A percentile compares a stretch with the other conserved stretches of the same genome.
Evolutionary conservation across 92 coral and sea anemone genomes (phyloP).

Genomic region (Epizoanthus scotinus): DNA sequence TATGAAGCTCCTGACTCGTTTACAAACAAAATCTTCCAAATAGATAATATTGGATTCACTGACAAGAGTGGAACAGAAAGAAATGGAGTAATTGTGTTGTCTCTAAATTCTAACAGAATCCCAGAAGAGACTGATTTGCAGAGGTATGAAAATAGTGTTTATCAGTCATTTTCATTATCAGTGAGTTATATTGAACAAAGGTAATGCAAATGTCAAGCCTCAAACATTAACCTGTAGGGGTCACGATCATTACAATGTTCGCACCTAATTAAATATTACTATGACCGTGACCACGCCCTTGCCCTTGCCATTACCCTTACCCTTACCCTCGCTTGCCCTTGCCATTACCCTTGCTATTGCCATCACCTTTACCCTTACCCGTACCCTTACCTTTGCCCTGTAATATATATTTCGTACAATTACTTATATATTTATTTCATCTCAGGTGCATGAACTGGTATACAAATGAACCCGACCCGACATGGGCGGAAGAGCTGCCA

Average conservation of each 20-base stretch:
- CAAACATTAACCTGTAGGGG: not conserved
- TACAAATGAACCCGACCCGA: not conserved
- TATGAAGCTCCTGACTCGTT: conserved; percentile 47
- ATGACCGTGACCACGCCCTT: too few species aligned
- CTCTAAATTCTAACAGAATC: conserved; percentile 42
- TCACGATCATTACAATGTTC: too few species aligned
- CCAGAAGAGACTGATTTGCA: conserved; percentile 16
- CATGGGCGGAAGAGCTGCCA: conserved; percentile 7
- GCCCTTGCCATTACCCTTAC: too few species aligned
- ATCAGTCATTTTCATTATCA: not conserved
- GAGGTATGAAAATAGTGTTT: not conserved
- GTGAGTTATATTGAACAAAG: not conserved
- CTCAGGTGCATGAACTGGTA: conserved; percentile 29
- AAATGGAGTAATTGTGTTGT: conserved; percentile 44
- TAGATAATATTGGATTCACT: conserved; percentile 46
- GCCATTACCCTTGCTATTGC: too few species aligned
- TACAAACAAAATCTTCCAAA: conserved; percentile 46
- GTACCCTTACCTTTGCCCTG: too few species aligned
- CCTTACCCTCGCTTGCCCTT: too few species aligned
- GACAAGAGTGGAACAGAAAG: conserved; percentile 47
- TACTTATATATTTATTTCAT: not conserved
- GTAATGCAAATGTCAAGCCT: not conserved
- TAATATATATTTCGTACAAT: too few species aligned
- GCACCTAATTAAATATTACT: too few species aligned
- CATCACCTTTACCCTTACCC: too few species aligned